phyloP scores from a whole-genome alignment of 2,113 vertebrate genomes.

The Scytalopus superciliaris region DNA sequence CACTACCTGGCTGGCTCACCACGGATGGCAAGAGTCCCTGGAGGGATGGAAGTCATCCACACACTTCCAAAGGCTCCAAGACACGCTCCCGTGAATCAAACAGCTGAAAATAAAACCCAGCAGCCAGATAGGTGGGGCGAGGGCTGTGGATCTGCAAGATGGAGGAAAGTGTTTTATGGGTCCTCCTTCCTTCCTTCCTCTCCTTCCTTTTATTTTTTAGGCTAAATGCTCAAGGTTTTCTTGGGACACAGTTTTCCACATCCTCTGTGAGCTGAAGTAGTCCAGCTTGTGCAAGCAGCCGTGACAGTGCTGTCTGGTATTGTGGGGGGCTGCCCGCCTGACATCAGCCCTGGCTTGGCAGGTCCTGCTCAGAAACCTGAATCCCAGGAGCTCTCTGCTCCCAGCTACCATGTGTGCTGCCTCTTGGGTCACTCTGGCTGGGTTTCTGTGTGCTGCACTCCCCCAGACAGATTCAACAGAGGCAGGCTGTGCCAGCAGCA shows the following conservation, averaged over 20 bases:
- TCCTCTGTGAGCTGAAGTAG: background rate
- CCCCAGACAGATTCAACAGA: rapidly evolving
- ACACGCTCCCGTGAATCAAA: background rate
- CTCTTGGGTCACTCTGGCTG: background rate
- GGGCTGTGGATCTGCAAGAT: background rate
- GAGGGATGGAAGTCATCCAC: background rate
- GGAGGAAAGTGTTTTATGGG: background rate
- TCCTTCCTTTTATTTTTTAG: background rate
- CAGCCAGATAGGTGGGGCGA: background rate
- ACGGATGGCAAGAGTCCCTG: rapidly evolving
- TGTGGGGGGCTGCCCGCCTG: rapidly evolving
- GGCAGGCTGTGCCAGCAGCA: background rate
- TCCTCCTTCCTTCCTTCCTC: background rate
- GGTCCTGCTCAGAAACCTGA: background rate
- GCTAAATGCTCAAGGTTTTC: background rate
- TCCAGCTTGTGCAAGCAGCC: background rate
- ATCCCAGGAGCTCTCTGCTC: background rate
- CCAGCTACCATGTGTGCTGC: background rate
- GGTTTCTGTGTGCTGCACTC: background rate
- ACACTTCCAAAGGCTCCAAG: background rate
- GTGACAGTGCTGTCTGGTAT: background rate
- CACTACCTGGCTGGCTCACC: background rate
- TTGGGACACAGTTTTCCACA: background rate
- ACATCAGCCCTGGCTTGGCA: background rate
- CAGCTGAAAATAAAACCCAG: background rate